Evolutionary conservation across 2,888 invertebrate species (phyloP).

Genomic region (Hirtodrosophila trivittata): DNA sequence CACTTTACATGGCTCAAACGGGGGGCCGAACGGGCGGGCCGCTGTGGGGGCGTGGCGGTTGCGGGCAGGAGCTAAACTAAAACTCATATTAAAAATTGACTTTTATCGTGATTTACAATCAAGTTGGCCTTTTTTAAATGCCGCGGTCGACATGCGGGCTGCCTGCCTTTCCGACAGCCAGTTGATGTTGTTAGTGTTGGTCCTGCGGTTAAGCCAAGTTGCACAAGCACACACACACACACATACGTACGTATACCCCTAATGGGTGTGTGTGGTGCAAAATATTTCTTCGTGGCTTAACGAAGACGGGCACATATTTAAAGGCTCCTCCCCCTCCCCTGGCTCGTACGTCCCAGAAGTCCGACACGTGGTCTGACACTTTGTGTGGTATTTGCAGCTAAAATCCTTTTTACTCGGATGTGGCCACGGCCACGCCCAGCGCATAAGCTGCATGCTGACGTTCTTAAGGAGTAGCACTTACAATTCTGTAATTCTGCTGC

Average conservation of each 20-base stretch:
- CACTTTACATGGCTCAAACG: slow-evolving; percentile 45
- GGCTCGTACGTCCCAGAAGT: slow-evolving; percentile 46
- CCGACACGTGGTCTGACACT: slow-evolving; percentile 75
- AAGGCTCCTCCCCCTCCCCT: slow-evolving; percentile 30
- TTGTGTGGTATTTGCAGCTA: slow-evolving; percentile 52
- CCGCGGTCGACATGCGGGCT: slow-evolving; percentile 77
- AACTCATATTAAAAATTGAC: slow-evolving; percentile 80
- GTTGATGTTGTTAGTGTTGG: slow-evolving; percentile 50
- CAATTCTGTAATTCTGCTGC: slow-evolving; percentile 21
- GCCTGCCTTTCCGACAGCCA: slow-evolving; percentile 30
- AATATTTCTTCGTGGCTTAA: slow-evolving; percentile 80
- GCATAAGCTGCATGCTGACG: slow-evolving; percentile 60
- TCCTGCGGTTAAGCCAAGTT: slow-evolving; percentile 59
- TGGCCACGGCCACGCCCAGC: slow-evolving; percentile 52
- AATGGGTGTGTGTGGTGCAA: slow-evolving; percentile 37
- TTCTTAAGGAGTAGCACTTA: slow-evolving; percentile 62
- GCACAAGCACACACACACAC: slow-evolving; percentile 26
- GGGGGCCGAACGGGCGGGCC: background rate
- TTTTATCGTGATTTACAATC: slow-evolving; percentile 81
- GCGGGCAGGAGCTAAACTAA: slow-evolving; percentile 60
- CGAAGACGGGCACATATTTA: slow-evolving; percentile 70
- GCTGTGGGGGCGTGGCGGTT: background rate
- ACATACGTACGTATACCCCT: slow-evolving; percentile 25
- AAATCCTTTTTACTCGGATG: slow-evolving; percentile 62
- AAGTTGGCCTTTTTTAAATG: slow-evolving; percentile 77